Evolutionary conservation across 2,113 vertebrate genomes (phyloP).

Genomic region (Sisor rabdophorus): DNA sequence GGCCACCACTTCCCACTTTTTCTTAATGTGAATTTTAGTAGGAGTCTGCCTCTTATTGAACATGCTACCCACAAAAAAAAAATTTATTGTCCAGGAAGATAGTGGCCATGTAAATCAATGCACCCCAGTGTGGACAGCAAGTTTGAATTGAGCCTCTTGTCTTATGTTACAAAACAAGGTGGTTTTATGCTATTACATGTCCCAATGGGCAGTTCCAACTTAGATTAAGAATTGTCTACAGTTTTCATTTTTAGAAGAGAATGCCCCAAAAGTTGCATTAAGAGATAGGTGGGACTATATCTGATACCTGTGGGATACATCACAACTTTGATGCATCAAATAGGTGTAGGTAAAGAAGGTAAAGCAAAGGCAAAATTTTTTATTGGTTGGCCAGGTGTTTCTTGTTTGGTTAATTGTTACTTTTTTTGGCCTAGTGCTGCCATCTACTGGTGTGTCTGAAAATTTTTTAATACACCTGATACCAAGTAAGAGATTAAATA

Average conservation of each 20-base stretch:
- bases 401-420: no score
- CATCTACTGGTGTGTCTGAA: no score
- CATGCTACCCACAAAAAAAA: constrained; percentile 49
- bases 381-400: no score
- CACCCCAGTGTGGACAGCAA: constrained; percentile 53
- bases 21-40: constrained; percentile 29
- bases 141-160: constrained; percentile 59
- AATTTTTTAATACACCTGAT: background rate
- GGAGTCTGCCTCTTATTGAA: constrained; percentile 31
- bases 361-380: no score
- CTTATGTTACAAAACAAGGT: constrained; percentile 51
- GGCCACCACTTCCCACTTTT: no score
- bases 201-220: background rate
- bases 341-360: no score
- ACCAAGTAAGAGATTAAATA: background rate
- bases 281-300: no score
- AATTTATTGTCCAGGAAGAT: constrained; percentile 62
- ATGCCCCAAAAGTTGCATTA: no score
- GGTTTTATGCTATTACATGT: constrained; percentile 40
- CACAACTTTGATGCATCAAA: no score
- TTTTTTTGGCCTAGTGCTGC: no score
- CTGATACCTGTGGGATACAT: no score
- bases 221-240: background rate
- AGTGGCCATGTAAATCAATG: constrained; percentile 51
- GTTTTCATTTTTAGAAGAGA: background rate